Evolutionary conservation across 1,140 invertebrate genomes (phyloP).

Genomic region (Centruroides vittatus): DNA sequence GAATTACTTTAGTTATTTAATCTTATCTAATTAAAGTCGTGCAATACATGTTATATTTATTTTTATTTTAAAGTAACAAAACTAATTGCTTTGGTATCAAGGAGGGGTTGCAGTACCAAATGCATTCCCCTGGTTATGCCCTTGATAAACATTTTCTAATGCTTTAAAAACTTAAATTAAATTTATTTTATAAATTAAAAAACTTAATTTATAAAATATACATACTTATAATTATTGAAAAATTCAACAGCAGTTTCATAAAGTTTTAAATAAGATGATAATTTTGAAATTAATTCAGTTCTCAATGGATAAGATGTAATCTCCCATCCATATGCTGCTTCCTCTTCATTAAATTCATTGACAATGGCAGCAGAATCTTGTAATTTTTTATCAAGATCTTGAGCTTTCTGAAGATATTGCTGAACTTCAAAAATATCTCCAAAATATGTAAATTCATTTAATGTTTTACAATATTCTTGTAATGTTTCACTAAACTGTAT

Average conservation of each 20-base stretch:
- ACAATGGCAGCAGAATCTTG: slow-evolving; percentile 59
- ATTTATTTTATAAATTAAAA: too few relatives aligned
- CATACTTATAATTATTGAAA: slow-evolving; percentile 54
- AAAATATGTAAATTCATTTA: slow-evolving; percentile 73
- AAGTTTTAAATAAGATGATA: slow-evolving; percentile 70
- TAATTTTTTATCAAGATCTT: slow-evolving; percentile 51
- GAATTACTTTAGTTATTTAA: too few relatives aligned
- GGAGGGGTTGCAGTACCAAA: too few relatives aligned
- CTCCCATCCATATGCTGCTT: slow-evolving; percentile 77
- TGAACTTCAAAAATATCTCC: slow-evolving; percentile 73
- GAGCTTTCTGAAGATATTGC: slow-evolving; percentile 68
- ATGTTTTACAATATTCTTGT: slow-evolving; percentile 58
- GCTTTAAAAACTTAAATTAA: too few relatives aligned
- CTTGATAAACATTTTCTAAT: too few relatives aligned
- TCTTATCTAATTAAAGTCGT: too few relatives aligned
- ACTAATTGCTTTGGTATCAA: too few relatives aligned
- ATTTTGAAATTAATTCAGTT: slow-evolving; percentile 48
- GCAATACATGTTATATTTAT: too few relatives aligned
- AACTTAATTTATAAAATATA: too few relatives aligned
- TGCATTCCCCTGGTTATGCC: too few relatives aligned
- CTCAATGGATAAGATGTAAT: slow-evolving; percentile 73
- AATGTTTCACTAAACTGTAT: slow-evolving; percentile 60
- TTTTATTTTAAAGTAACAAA: too few relatives aligned
- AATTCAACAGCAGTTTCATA: slow-evolving; percentile 81
- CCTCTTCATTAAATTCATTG: slow-evolving; percentile 82